Evolutionary conservation across 37 sponge, comb jelly and placozoan species (phyloP), one percentile per base, ranked within the genome.

Genomic region (Mnemiopsis leidyi): DNA sequence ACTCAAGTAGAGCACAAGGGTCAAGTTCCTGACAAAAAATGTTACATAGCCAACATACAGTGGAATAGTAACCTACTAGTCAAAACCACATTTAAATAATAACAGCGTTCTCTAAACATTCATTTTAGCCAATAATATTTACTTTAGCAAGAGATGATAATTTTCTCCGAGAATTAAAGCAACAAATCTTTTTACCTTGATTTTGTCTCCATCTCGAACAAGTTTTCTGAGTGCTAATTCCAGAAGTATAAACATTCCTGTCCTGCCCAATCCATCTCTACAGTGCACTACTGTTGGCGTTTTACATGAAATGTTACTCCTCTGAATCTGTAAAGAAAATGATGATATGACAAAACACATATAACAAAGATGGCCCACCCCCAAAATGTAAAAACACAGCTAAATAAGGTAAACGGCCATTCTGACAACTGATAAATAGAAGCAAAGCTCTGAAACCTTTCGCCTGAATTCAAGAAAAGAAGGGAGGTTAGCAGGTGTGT

Each of bases 21-120:
- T 85, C 90, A 38, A 85, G 32, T 40, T 85, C 90, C 90, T 85
- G 90, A 79, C 26, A 79, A n/a, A n/a, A n/a, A n/a, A n/a, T n/a
- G n/a, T n/a, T n/a, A n/a, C n/a, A n/a, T n/a, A n/a, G n/a, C n/a
- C n/a, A n/a, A n/a, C n/a, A n/a, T n/a, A n/a, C n/a, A n/a, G n/a
- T n/a, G n/a, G n/a, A n/a, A n/a, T n/a, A n/a, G n/a, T n/a, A n/a
- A n/a, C n/a, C n/a, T n/a, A n/a, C n/a, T n/a, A n/a, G n/a, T n/a
- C n/a, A n/a, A n/a, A n/a, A n/a, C n/a, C n/a, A n/a, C n/a, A n/a
- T n/a, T n/a, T n/a, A n/a, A n/a, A n/a, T n/a, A n/a, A n/a, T n/a
- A n/a, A n/a, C n/a, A n/a, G n/a, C n/a, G n/a, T n/a, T n/a, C n/a
- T n/a, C n/a, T n/a, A n/a, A n/a, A n/a, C n/a, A n/a, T n/a, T n/a